Percentiles rank a stretch among this genome's conserved stretches.
Conservation (phyloP, 2,797 vertebrate species). For the Catharus ustulatus region DNA sequence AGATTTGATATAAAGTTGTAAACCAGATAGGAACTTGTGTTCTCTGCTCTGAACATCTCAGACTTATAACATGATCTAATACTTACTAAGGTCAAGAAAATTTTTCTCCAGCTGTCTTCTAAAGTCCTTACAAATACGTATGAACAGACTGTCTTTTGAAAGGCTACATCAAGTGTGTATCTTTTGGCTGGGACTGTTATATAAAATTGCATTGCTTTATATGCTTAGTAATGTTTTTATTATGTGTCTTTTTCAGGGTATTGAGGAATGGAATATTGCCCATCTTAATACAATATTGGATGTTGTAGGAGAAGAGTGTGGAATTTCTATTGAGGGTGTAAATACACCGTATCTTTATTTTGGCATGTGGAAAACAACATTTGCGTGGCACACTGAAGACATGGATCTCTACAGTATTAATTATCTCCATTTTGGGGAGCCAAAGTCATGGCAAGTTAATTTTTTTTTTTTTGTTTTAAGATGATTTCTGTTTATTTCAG, state of each 20-base stretch:
- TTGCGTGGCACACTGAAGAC: slow-evolving; percentile 98
- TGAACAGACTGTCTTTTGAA: not conserved
- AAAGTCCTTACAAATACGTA: not conserved
- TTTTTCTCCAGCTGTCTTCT: not conserved
- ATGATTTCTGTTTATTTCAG: slow-evolving; percentile 1
- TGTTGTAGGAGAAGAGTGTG: slow-evolving; percentile 92
- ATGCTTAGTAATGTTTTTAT: not conserved
- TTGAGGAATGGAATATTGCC: slow-evolving; percentile 95
- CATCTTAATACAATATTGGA: slow-evolving; percentile 95
- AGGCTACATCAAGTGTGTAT: not conserved
- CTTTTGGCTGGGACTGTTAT: not conserved
- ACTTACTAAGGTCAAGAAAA: not conserved
- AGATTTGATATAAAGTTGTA: not conserved
- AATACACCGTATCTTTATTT: slow-evolving; percentile 98
- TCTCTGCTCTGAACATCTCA: not conserved
- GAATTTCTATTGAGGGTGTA: slow-evolving; percentile 95
- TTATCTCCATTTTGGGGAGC: slow-evolving; percentile 97
- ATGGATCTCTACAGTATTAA: slow-evolving; percentile 99
- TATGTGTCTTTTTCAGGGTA: slow-evolving; percentile 77
- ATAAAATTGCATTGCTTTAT: not conserved
- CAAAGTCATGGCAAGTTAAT: slow-evolving; percentile 92
- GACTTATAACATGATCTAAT: not conserved
- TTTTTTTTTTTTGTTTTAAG: not conserved
- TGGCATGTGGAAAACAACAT: slow-evolving; percentile 99
- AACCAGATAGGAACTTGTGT: not conserved